These are phyloP conservation scores for Plecotus auritus DNA, from an alignment of 2,113 vertebrate species.

Conservation along the genomic window DNA sequence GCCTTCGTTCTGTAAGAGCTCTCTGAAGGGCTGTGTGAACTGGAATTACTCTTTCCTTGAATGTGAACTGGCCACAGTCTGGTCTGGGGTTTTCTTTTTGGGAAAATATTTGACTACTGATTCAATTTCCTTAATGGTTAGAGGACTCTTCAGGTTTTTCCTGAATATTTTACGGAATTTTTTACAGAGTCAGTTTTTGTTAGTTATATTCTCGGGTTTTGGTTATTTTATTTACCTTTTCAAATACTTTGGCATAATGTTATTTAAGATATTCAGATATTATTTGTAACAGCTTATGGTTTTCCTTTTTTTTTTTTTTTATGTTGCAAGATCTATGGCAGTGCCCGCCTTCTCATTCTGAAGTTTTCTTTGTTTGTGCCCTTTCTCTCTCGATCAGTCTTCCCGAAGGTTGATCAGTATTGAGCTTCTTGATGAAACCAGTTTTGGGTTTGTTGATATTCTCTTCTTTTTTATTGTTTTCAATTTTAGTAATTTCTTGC, in stretches of 20 bases:
- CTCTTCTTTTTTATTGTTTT: background rate
- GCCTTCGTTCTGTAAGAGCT: background rate
- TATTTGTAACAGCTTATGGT: background rate
- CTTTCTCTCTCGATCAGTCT: background rate
- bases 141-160: background rate
- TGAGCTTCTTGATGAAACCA: background rate
- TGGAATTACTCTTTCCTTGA: background rate
- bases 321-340: background rate
- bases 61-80: background rate
- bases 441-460: background rate
- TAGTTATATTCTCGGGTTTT: background rate
- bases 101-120: background rate
- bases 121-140: background rate
- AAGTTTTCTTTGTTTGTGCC: background rate
- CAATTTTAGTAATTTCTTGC: background rate
- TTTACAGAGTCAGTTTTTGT: background rate
- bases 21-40: background rate
- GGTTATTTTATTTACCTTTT: background rate
- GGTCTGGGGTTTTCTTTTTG: background rate
- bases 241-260: background rate
- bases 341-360: background rate
- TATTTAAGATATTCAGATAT: background rate
- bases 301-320: background rate
- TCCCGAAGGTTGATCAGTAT: background rate
- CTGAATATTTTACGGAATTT: background rate